Evolutionary conservation across 2,113 vertebrate species (phyloP).

Genomic region (Lycaon pictus): DNA sequence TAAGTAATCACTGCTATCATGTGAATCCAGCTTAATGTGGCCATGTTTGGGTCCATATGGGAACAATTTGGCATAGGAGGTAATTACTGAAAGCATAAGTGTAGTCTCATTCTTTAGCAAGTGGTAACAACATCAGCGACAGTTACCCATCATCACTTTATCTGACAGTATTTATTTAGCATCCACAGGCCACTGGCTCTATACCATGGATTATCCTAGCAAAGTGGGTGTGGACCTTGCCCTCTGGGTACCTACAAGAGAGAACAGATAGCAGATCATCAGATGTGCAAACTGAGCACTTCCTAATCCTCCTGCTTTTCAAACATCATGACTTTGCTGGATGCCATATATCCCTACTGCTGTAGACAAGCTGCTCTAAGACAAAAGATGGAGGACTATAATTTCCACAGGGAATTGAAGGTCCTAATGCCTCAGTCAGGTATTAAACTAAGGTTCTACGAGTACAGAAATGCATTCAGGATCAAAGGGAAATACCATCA

Average conservation of each 20-base stretch:
- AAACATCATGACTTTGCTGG: not conserved
- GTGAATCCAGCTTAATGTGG: slow-evolving; percentile 41
- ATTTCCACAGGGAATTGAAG: slow-evolving; percentile 14
- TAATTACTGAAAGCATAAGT: slow-evolving; percentile 60
- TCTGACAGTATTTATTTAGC: not conserved
- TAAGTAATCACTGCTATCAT: slow-evolving; percentile 27
- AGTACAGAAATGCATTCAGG: not conserved
- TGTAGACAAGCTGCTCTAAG: not conserved
- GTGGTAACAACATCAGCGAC: not conserved
- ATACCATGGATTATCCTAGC: not conserved
- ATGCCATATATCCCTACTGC: not conserved
- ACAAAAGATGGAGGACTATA: not conserved
- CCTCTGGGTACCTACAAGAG: not conserved
- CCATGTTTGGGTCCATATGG: not conserved
- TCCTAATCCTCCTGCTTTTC: not conserved
- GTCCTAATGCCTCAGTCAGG: not conserved
- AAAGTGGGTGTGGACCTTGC: not conserved
- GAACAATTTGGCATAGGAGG: slow-evolving; percentile 37
- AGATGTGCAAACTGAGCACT: not conserved
- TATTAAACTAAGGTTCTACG: not conserved
- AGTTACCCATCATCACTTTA: not conserved
- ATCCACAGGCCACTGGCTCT: not conserved
- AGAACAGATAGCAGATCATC: not conserved
- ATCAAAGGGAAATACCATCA: not conserved
- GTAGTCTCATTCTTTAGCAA: slow-evolving; percentile 59